These are phyloP conservation scores for Calephelis perditalis DNA, from an alignment of 2,888 invertebrate genomes.

Conservation along the genomic window DNA sequence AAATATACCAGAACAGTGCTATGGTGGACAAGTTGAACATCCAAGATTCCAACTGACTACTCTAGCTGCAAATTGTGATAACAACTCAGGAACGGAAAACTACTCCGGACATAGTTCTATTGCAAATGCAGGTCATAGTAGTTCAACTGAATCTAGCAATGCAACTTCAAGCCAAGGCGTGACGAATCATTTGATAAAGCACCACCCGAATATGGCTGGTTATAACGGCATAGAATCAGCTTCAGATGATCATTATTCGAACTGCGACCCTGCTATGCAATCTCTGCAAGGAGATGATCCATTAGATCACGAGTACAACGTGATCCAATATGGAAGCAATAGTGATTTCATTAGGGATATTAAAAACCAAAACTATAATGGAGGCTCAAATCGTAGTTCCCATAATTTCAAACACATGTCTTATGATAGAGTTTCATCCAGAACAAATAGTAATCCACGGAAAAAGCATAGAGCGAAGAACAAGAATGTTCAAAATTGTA, in stretches of 20 bases:
- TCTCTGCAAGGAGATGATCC: conserved; percentile 71
- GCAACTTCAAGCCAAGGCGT: conserved; percentile 73
- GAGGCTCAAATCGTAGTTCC: conserved; percentile 67
- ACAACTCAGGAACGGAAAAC: conserved; percentile 80
- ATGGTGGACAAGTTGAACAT: conserved; percentile 65
- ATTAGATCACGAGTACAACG: conserved; percentile 73
- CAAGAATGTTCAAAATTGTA: conserved; percentile 75
- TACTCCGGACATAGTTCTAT: conserved; percentile 80
- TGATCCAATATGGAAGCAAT: conserved; percentile 72
- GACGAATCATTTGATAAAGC: conserved; percentile 72
- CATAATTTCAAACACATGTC: conserved; percentile 76
- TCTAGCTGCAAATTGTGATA: conserved; percentile 76
- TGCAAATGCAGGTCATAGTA: conserved; percentile 73
- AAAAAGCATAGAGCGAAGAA: conserved; percentile 72
- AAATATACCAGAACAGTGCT: conserved; percentile 60
- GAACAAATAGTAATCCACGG: conserved; percentile 73
- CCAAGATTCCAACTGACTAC: conserved; percentile 75
- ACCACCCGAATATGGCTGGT: conserved; percentile 60
- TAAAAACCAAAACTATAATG: conserved; percentile 76
- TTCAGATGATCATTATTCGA: conserved; percentile 73
- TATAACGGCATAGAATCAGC: conserved; percentile 73
- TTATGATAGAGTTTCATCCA: conserved; percentile 67
- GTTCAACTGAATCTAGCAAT: conserved; percentile 73
- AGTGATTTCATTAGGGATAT: conserved; percentile 70
- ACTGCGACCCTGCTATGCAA: conserved; percentile 72